Percentiles rank a stretch among this genome's conserved stretches.
Evolutionary conservation across 2,797 vertebrate genomes (phyloP).

Genomic region (Galago senegalensis): DNA sequence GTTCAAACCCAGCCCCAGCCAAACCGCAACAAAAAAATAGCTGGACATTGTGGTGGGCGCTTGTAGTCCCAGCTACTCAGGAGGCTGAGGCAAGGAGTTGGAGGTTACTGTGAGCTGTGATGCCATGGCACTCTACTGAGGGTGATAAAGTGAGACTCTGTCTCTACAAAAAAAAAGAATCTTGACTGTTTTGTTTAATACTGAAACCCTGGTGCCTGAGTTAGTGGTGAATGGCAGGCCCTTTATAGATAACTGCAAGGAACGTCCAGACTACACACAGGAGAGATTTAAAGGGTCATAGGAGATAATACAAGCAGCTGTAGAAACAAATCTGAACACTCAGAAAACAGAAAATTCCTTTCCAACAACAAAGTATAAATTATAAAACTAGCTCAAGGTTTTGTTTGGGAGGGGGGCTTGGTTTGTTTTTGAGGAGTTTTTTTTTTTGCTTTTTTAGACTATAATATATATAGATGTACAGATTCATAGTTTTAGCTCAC

Average conservation of each 20-base stretch:
- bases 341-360: not conserved
- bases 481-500: not conserved
- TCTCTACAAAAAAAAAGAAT: not conserved
- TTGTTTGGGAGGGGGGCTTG: no score
- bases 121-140: no score
- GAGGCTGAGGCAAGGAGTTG: no score
- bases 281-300: accelerated
- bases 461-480: no score
- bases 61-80: no score
- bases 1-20: no score
- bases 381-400: not conserved
- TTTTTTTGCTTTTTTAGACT: not conserved
- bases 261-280: not conserved
- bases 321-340: not conserved
- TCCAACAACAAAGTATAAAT: not conserved
- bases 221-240: not conserved
- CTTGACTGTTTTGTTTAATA: accelerated
- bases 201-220: accelerated
- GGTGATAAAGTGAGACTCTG: no score
- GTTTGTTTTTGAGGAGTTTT: not conserved
- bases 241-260: not conserved
- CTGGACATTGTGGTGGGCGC: no score
- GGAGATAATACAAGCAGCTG: accelerated
- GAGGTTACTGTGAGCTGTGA: no score
- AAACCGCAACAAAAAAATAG: no score